phyloP scores from a whole-genome alignment of 92 coral and sea anemone genomes.

The Paramuricea clavata region DNA sequence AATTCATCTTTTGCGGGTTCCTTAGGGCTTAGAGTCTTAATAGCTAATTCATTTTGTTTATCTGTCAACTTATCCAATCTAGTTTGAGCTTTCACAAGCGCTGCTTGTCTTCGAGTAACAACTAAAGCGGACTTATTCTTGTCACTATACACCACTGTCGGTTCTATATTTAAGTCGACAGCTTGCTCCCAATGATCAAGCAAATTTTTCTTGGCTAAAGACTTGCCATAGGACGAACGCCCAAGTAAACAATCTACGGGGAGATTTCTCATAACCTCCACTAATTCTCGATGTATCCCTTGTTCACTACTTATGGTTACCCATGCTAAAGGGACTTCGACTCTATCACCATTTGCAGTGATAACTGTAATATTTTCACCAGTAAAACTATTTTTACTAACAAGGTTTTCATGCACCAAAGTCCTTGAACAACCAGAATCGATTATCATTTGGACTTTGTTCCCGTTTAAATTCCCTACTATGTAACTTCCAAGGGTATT shows the following conservation, averaged over 20 bases:
- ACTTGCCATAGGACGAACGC: slow-evolving; percentile 60
- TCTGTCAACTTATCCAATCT: slow-evolving; percentile 62
- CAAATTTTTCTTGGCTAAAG: slow-evolving; percentile 37
- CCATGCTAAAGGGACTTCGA: slow-evolving; percentile 62
- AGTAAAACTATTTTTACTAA: background rate
- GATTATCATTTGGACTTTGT: slow-evolving; percentile 51
- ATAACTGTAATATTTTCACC: background rate
- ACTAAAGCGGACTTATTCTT: background rate
- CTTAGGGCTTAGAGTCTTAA: slow-evolving; percentile 49
- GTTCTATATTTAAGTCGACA: background rate
- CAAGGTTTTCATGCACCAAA: slow-evolving; percentile 52
- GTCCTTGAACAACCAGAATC: slow-evolving; percentile 70
- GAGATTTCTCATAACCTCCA: slow-evolving; percentile 28
- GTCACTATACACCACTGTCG: background rate
- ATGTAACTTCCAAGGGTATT: slow-evolving; percentile 1
- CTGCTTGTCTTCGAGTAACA: background rate
- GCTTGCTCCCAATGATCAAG: slow-evolving; percentile 7
- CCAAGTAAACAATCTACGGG: slow-evolving; percentile 70
- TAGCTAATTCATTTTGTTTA: slow-evolving; percentile 59
- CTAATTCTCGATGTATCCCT: background rate
- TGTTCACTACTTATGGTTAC: slow-evolving; percentile 16
- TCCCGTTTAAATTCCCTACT: slow-evolving; percentile 36
- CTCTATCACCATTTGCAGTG: slow-evolving; percentile 63
- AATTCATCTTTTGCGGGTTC: background rate
- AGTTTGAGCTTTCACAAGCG: slow-evolving; percentile 28